phyloP scores from a whole-genome alignment of 30 jellyfish, hydroid and myxozoan genomes.

The Hydra vulgaris region DNA sequence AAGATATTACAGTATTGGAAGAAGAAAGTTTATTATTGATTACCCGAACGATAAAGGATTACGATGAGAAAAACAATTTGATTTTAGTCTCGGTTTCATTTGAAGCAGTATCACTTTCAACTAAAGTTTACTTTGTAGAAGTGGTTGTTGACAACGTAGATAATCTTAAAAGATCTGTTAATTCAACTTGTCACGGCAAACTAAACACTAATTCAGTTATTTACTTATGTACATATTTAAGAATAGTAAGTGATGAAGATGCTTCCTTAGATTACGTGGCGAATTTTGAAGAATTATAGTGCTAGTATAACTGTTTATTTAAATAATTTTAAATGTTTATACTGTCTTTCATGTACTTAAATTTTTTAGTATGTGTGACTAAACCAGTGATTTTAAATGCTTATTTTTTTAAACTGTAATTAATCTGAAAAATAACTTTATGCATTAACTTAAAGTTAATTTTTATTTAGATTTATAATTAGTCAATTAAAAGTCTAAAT shows the following conservation, averaged over 20 bases:
- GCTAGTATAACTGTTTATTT: too few species aligned
- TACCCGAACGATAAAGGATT: not conserved
- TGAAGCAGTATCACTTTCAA: constrained; percentile 12
- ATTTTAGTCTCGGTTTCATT: constrained; percentile 15
- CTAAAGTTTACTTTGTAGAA: not conserved
- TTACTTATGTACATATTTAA: not conserved
- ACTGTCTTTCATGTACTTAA: too few species aligned
- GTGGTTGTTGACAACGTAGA: not conserved
- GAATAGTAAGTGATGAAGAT: not conserved
- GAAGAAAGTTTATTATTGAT: not conserved
- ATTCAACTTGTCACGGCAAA: constrained; percentile 5
- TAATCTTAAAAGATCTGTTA: not conserved
- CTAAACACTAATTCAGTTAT: not conserved
- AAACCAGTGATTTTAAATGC: too few species aligned
- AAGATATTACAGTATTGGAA: not conserved
- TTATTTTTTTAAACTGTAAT: too few species aligned
- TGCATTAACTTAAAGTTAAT: too few species aligned
- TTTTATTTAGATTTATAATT: too few species aligned
- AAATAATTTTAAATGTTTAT: too few species aligned
- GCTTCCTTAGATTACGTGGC: not conserved
- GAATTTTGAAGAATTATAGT: not conserved
- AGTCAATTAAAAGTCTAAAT: too few species aligned
- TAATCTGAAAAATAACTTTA: too few species aligned
- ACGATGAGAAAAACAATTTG: not conserved
- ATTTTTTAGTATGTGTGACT: too few species aligned